Base-by-base conservation (phyloP, 2,113 vertebrate species). In the Aspiorhynchus laticeps region DNA sequence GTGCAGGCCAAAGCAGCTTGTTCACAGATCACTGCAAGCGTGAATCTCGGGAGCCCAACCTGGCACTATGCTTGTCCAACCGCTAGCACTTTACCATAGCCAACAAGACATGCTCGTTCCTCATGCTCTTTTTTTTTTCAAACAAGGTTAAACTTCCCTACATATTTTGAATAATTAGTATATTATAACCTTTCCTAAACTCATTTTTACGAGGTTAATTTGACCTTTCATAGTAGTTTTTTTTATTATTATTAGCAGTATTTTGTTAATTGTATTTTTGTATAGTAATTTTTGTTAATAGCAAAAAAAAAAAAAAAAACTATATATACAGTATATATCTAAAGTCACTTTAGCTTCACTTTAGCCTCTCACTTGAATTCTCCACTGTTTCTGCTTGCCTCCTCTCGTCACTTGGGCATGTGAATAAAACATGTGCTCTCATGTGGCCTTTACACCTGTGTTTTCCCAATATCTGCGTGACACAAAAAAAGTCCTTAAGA, bases 1-100 rank as follows among this genome's bases (percentile, higher is more conserved):
- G 89, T 88, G 63, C 88, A 65, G 84, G 92, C 93, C 93, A 92
- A 93, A 93, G 93, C 91, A 94, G 93, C 91, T 93, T 93, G 93
- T 93, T 94, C 92, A 91, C 93, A 93, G 93, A 92, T 93, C 92
- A 88, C 90, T 92, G 92, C 91, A 86, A 92, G 92, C 90, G 90
- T 88, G 91, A 93, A 94, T 93, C 93, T 93, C 91, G 91, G 88
- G 92, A 93, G 92, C 86, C 88, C 87, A 90, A 90, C 84, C 92
- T 93, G 93, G 91, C 92, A 91, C 81, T 87, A 48, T 59, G 33
- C 59, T 76, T 76, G 89, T 84, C 65, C 86, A 71, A 90, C 86
- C 86, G 48, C 63, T 48, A 56, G 48, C 56, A 85, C 75, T 26
- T 46, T 36, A 9, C 33, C 4, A 8, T 38, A 41, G 48, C 48